Percentiles rank a stretch among this genome's conserved stretches.
phyloP scores from a whole-genome alignment of 2,888 invertebrate genomes.

The Nowickia ferox region DNA sequence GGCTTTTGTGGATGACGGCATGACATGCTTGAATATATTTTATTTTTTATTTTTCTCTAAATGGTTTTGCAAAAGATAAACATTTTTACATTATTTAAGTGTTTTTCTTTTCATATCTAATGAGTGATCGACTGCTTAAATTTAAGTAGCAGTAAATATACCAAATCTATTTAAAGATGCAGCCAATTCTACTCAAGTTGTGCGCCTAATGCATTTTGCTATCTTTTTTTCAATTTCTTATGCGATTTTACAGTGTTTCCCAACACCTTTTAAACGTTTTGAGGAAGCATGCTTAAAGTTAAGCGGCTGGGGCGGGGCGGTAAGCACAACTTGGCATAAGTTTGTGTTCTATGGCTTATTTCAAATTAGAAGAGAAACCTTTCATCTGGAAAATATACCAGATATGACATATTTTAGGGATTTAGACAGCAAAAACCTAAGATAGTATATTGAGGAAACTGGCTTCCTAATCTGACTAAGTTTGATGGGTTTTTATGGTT shows the following conservation, averaged over 20 bases:
- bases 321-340: too few relatives aligned
- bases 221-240: not conserved
- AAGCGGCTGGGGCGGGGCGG: not conserved
- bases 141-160: not conserved
- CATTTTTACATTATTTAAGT: not conserved
- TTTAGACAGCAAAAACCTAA: too few relatives aligned
- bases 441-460: too few relatives aligned
- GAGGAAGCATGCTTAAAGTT: not conserved
- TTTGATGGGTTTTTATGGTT: too few relatives aligned
- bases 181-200: not conserved
- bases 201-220: not conserved
- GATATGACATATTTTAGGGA: too few relatives aligned
- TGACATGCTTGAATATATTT: conserved; percentile 42
- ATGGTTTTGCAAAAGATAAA: conserved; percentile 18
- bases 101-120: not conserved
- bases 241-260: not conserved
- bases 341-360: too few relatives aligned
- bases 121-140: not conserved
- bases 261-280: not conserved
- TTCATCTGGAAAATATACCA: too few relatives aligned
- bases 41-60: conserved; percentile 21
- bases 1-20: conserved; percentile 37
- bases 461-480: too few relatives aligned
- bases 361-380: too few relatives aligned
- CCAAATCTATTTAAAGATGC: not conserved